Evolutionary conservation across 2,113 vertebrate genomes (phyloP).

Genomic region (Ageneiosus marmoratus): DNA sequence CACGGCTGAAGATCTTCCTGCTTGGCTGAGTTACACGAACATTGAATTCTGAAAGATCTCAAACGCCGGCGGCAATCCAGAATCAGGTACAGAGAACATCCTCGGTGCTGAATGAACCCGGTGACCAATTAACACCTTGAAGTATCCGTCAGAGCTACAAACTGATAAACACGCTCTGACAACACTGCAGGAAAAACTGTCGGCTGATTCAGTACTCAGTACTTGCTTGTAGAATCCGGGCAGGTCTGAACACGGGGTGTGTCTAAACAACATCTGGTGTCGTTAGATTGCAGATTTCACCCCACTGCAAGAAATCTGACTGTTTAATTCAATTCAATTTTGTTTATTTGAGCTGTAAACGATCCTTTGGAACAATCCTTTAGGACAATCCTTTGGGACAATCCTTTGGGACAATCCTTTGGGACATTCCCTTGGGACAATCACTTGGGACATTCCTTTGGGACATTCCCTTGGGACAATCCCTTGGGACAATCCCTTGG

Average conservation of each 20-base stretch:
- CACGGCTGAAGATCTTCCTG: background rate
- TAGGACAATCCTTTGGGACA: too few relatives aligned
- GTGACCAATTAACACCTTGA: background rate
- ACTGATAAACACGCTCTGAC: background rate
- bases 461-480: too few relatives aligned
- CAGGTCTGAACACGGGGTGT: background rate
- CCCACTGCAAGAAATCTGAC: too few relatives aligned
- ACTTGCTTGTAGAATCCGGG: background rate
- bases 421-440: too few relatives aligned
- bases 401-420: too few relatives aligned
- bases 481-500: too few relatives aligned
- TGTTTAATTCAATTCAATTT: too few relatives aligned
- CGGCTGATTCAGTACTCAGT: background rate
- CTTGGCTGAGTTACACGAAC: background rate
- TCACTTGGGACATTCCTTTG: too few relatives aligned
- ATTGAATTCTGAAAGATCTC: background rate
- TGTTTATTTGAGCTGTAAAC: too few relatives aligned
- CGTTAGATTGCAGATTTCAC: background rate
- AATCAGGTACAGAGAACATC: background rate
- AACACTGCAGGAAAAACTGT: background rate
- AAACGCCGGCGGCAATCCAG: background rate
- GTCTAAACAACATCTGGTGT: background rate
- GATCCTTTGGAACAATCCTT: too few relatives aligned
- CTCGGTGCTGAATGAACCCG: background rate
- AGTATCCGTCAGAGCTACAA: background rate